A percentile compares a stretch with the other conserved stretches of the same genome.
Evolutionary conservation across 2,113 vertebrate species (phyloP).

Genomic region (Carassius gibelio): DNA sequence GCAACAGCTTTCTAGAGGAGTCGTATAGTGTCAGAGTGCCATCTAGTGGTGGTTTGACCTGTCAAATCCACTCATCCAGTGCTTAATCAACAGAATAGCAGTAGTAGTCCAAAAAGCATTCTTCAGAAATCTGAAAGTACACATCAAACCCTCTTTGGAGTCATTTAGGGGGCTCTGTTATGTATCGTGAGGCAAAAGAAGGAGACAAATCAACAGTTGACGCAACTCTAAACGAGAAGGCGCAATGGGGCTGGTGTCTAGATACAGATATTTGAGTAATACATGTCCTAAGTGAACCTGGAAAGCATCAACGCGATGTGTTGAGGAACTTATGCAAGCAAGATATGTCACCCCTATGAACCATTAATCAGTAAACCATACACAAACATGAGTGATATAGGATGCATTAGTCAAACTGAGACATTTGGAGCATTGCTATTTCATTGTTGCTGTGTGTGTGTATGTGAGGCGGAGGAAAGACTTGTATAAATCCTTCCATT

Average conservation of each 20-base stretch:
- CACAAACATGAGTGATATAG: constrained; percentile 8
- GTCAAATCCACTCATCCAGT: background rate
- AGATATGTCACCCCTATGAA: background rate
- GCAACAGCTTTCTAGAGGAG: background rate
- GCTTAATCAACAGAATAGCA: constrained; percentile 13
- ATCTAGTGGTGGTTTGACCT: constrained; percentile 61
- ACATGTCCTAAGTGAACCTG: background rate
- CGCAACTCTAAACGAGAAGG: background rate
- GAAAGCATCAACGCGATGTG: background rate
- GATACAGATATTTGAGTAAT: constrained; percentile 1
- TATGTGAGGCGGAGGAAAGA: background rate
- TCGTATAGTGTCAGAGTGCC: constrained; percentile 69
- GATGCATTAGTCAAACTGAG: constrained; percentile 1
- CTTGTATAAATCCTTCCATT: background rate
- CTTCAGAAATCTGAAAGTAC: constrained; percentile 9
- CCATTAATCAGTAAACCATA: background rate
- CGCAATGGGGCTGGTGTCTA: background rate
- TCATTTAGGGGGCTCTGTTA: background rate
- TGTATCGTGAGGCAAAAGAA: background rate
- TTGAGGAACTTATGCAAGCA: constrained; percentile 13
- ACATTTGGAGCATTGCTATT: constrained; percentile 15
- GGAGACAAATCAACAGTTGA: background rate
- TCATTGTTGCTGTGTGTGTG: background rate
- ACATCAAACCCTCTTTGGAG: background rate
- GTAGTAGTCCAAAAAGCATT: background rate